Percentiles rank a stretch among this genome's conserved stretches.
These are phyloP conservation scores for Rhagophthalmus giganteus DNA, from an alignment of 2,888 invertebrate species.

Conservation along the genomic window DNA sequence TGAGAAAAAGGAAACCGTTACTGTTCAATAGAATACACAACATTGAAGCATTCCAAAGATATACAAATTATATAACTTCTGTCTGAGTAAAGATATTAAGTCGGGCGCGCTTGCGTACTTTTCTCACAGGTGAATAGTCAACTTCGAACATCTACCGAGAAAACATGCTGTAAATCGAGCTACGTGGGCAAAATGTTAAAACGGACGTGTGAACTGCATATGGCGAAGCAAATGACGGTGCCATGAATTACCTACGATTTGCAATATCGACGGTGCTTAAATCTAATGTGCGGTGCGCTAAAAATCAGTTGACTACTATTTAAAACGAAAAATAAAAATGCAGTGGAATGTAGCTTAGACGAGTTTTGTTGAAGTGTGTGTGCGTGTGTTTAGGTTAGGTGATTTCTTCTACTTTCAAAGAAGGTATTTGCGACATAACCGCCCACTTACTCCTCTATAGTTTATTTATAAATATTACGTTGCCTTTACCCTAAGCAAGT, in stretches of 20 bases:
- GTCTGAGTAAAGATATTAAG: constrained; percentile 21
- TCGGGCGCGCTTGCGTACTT: constrained; percentile 37
- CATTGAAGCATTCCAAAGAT: constrained; percentile 11
- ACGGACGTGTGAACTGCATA: constrained; percentile 38
- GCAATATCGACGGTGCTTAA: constrained; percentile 30
- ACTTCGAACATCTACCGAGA: constrained; percentile 37
- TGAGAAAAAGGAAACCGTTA: too few species aligned
- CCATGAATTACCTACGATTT: constrained; percentile 37
- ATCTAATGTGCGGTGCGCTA: constrained; percentile 30
- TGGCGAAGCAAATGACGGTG: constrained; percentile 44
- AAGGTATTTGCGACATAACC: constrained; percentile 27
- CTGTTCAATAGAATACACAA: too few species aligned
- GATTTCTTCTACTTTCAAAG: constrained; percentile 18
- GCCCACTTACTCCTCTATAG: constrained; percentile 19
- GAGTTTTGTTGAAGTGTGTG: constrained; percentile 30
- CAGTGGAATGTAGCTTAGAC: constrained; percentile 33
- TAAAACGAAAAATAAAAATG: constrained; percentile 32
- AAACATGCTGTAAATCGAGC: constrained; percentile 39
- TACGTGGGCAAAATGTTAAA: constrained; percentile 42
- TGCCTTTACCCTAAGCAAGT: constrained; percentile 16
- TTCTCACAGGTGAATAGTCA: constrained; percentile 43
- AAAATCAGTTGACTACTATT: constrained; percentile 32
- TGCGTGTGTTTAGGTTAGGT: constrained; percentile 33
- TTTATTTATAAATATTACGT: constrained; percentile 31
- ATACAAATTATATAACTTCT: constrained; percentile 27